Base-by-base conservation (phyloP, 2,888 invertebrate genomes). In the Drosophila koepferae region DNA sequence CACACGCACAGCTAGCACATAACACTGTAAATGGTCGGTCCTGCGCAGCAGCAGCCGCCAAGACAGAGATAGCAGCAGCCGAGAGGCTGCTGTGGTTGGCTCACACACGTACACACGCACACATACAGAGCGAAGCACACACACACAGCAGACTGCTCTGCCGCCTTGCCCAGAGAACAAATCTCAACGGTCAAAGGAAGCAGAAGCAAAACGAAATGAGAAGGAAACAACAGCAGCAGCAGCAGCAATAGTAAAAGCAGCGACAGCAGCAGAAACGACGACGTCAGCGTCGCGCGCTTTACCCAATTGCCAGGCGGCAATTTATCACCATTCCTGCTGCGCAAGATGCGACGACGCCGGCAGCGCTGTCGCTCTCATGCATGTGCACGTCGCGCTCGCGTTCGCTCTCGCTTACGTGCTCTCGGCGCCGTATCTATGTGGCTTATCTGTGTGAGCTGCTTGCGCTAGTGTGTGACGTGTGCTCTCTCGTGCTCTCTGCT, bases 1-100 rank as follows among this genome's bases (percentile, higher is more conserved):
- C 7, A 10, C 14, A 12, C 43, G 18, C 36, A 48, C n/a, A 36
- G 36, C 63, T 36, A 60, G 31, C 43, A 74, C n/a, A 63, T 20
- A 77, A 38, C 46, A 36, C 34, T 69, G 68, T 72, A 87, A 68
- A 69, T 72, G 70, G 68, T 74, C 82, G 74, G 85, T 86, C 85
- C 85, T 86, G 85, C 85, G 85, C 85, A 86, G 90, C 85, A 90
- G 90, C 85, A 88, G 88, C 71, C 72, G 64, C 82, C 63, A 64
- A 72, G 90, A 89, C 86, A 87, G 88, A 89, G 90, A 85, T 87
- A 89, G 90, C 84, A 89, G 89, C 83, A 85, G 88, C 88, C 76
- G 72, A 76, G 77, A 81, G 86, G 90, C 85, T 86, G 85, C 83
- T 88, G 89, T 86, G 85, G 85, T 86, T 86, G 89, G 85, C 55